Percentiles rank a stretch among this genome's conserved stretches.
Conservation (phyloP, 2,797 vertebrate species). For the Nyctibius grandis region DNA sequence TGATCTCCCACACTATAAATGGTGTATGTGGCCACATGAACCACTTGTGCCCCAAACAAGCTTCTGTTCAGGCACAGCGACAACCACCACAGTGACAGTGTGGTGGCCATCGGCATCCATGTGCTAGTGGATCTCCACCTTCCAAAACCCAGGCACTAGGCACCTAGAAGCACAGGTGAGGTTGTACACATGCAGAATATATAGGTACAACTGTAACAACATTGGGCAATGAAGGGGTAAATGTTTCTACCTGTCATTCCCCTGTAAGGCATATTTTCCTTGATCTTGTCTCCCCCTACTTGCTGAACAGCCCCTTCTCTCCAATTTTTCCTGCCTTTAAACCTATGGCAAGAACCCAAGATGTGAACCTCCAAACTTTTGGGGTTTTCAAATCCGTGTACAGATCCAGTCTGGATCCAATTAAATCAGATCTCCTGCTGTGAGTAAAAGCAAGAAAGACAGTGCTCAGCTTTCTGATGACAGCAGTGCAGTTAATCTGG, state of each 20-base stretch:
- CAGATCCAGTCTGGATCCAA: background rate
- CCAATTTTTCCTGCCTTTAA: background rate
- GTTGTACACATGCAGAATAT: background rate
- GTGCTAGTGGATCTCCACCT: background rate
- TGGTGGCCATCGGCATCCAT: background rate
- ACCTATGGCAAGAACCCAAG: background rate
- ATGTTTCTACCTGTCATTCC: background rate
- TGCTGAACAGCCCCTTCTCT: background rate
- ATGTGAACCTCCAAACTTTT: background rate
- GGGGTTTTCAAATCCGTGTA: background rate
- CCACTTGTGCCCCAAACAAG: background rate
- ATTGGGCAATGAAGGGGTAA: background rate
- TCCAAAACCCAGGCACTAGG: background rate
- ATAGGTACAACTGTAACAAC: background rate
- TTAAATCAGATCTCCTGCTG: background rate
- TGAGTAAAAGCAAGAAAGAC: background rate
- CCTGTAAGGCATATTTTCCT: rapidly evolving
- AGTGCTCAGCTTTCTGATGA: background rate
- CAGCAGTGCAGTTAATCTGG: background rate
- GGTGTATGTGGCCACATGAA: constrained; percentile 10
- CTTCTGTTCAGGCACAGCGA: background rate
- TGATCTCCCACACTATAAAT: constrained; percentile 15
- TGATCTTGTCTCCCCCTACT: rapidly evolving
- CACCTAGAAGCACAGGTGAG: rapidly evolving
- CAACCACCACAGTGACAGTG: background rate